Evolutionary conservation across 2,113 vertebrate species (phyloP), one percentile per base, ranked within the genome.

Genomic region (Natator depressus): DNA sequence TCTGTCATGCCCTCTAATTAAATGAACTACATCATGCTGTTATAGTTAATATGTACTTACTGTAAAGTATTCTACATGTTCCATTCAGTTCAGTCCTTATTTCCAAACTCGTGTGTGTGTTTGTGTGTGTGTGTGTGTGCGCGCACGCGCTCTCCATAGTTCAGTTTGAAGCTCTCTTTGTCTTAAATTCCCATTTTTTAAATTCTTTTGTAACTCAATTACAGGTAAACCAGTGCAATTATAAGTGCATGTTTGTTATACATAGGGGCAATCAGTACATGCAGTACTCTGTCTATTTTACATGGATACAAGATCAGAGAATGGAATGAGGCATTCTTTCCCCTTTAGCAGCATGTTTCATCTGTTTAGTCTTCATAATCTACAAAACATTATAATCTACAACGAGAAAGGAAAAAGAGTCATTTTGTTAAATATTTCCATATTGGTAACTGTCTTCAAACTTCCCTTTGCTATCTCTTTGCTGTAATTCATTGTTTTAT

Each of bases 21-120:
- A 88, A 96, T 86, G 35, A 97, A 27, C 69, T 86, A 72, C 83
- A 47, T 35, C 82, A 84, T 53, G 62, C 8, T 89, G 91, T 94
- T 93, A n/a, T 80, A 95, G 91, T 5, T 0, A 93, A 65, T 42
- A 80, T 0, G 0, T 35, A 55, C 53, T 89, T 88, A 76, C 38
- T 55, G 82, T 38, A 65, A 79, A 79, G 91, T 92, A 47, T 83
- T 92, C 81, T n/a, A n/a, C 78, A 85, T 49, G 53, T 8, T 78
- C 54, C 62, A 85, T 46, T 81, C 29, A 69, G 35, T 19, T 86
- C 83, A 65, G 79, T 57, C 29, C 83, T 88, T 50, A 86, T 47
- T 50, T 90, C 69, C 69, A 85, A 78, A 62, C 55, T 53, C 76
- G 62, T 42, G 55, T 42, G 51, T 47, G 42, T 10, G 50, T 50